Evolutionary conservation across 2,888 invertebrate genomes (phyloP), one percentile per base, ranked within the genome.

Genomic region (Epinotia nisella): DNA sequence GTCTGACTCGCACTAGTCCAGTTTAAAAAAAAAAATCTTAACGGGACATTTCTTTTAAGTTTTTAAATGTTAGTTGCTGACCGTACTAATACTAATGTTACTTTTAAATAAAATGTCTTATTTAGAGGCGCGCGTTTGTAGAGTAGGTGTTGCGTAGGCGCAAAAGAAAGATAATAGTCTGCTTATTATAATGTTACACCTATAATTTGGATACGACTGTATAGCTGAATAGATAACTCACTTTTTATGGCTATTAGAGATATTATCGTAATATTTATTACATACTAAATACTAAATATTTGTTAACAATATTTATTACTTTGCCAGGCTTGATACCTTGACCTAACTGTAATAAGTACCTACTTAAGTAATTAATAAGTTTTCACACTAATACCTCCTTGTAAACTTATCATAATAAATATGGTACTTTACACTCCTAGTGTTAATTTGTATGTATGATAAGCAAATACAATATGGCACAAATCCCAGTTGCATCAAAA

Each of bases 81-180:
- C 41, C 55, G 11, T 66, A 55, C 55, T 10, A 17, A n/a, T 66
- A 55, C 55, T 10, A 17, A 39, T 11, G 15, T 53, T 56, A 15
- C 41, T 56, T 66, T 66, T 80, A 77, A 82, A 79, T 79, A 79
- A 82, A 76, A 80, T 80, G 79, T 81, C 78, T 78, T 80, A 78
- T 76, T 80, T 59, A 69, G 51, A 75, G 77, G 75, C 73, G 75
- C 75, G 68, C 77, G 75, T 76, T 75, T 75, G 70, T 73, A 45
- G 80, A 79, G 87, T 86, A 82, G 87, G 87, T 79, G 86, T 69
- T 75, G 87, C 83, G 87, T 88, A 82, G 88, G 87, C 80, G 83
- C 81, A 73, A 77, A 77, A 75, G 72, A 74, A 45, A 75, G 74
- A 75, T 78, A 81, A 82, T 82, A 77, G 74, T 70, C 68, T 68